phyloP scores from a whole-genome alignment of 2,888 invertebrate species.

The Cryptops parisi region DNA sequence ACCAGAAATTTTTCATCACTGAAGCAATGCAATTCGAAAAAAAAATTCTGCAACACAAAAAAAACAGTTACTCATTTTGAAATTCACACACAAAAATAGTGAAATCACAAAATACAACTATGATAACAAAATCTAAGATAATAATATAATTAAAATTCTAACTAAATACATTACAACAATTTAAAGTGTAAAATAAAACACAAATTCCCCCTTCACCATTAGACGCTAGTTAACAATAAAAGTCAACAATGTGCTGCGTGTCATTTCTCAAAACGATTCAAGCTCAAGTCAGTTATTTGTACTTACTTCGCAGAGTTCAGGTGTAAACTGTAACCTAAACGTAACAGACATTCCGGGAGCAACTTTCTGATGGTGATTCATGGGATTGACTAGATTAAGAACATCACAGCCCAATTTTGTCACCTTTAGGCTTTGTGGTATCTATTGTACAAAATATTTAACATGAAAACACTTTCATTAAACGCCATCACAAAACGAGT shows the following conservation, averaged over 20 bases:
- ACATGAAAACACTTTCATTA: neutral
- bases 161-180: no score
- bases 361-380: conserved; percentile 34
- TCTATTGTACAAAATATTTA: neutral
- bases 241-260: no score
- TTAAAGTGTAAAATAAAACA: no score
- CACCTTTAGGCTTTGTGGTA: neutral
- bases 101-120: no score
- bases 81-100: no score
- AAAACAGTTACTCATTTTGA: no score
- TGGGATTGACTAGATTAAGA: conserved; percentile 5
- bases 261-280: no score
- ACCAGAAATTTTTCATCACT: neutral
- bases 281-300: no score
- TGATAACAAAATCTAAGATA: no score
- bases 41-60: conserved; percentile 2
- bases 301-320: conserved; percentile 28
- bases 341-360: conserved; percentile 53
- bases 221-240: no score
- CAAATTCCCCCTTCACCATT: no score
- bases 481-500: neutral
- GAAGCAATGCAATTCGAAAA: conserved; percentile 1
- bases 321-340: conserved; percentile 46
- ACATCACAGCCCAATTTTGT: neutral
- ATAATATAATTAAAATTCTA: no score